These are phyloP conservation scores for Marronus borbonicus DNA, from an alignment of 2,888 invertebrate genomes.

Conservation along the genomic window DNA sequence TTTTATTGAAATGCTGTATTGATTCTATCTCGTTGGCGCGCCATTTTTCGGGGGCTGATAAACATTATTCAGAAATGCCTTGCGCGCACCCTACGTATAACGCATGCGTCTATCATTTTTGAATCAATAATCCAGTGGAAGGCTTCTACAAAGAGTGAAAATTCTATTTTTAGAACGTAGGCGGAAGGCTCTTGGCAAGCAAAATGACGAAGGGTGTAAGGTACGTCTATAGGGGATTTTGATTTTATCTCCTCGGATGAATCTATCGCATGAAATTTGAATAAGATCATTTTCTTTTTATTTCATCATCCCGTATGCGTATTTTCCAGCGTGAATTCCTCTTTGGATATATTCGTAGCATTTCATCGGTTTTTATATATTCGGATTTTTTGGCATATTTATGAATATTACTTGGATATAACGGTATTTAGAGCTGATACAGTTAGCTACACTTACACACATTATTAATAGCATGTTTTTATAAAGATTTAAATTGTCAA, in stretches of 20 bases:
- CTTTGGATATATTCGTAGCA: not conserved
- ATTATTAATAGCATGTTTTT: too few species aligned
- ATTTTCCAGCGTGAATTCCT: not conserved
- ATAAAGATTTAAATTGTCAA: too few species aligned
- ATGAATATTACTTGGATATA: not conserved
- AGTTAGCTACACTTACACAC: too few species aligned
- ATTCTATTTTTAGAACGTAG: conserved; percentile 45
- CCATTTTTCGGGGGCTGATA: conserved; percentile 50
- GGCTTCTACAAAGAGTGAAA: conserved; percentile 36
- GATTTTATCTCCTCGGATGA: conserved; percentile 32
- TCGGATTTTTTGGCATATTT: not conserved
- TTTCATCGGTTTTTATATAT: not conserved
- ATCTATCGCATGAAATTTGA: conserved; percentile 17
- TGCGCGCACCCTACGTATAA: conserved; percentile 42
- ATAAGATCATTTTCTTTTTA: conserved; percentile 20
- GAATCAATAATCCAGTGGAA: conserved; percentile 50
- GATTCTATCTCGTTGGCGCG: conserved; percentile 50
- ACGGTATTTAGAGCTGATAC: too few species aligned
- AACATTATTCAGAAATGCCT: conserved; percentile 22
- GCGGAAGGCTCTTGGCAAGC: conserved; percentile 35
- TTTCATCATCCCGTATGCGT: conserved; percentile 4
- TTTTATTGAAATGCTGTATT: conserved; percentile 43
- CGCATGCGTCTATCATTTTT: conserved; percentile 51
- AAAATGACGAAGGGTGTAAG: conserved; percentile 41
- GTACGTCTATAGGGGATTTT: conserved; percentile 12